Percentiles rank a stretch among this genome's conserved stretches.
phyloP scores from a whole-genome alignment of 1,140 invertebrate genomes.

The Chrysoperla carnea region DNA sequence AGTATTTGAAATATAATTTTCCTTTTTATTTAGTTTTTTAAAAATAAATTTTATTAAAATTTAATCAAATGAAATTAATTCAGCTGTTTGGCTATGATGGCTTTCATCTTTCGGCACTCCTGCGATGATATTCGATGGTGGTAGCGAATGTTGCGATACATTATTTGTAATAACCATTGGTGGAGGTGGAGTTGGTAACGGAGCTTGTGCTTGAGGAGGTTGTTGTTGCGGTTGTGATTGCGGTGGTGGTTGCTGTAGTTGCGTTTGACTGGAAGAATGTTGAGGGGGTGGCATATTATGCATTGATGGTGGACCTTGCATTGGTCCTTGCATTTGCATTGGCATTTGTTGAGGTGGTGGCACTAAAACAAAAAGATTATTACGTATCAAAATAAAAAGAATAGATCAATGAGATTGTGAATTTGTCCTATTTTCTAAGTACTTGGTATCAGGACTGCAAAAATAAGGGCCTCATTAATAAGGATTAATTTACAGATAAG shows the following conservation, averaged over 20 bases:
- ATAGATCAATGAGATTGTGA: constrained; percentile 6
- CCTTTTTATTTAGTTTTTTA: background rate
- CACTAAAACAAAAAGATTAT: constrained; percentile 3
- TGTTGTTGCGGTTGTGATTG: constrained; percentile 20
- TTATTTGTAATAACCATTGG: constrained; percentile 12
- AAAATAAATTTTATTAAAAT: constrained; percentile 4
- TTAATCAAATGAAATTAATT: constrained; percentile 56
- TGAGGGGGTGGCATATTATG: constrained; percentile 5
- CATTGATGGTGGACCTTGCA: constrained; percentile 7
- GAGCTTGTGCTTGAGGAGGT: constrained; percentile 8
- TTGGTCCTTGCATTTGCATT: constrained; percentile 6
- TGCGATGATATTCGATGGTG: constrained; percentile 17
- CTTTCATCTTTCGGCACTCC: constrained; percentile 23
- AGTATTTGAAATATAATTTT: background rate
- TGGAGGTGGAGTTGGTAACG: constrained; percentile 9
- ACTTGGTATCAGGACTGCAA: too few species aligned
- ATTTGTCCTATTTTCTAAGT: constrained; percentile 2
- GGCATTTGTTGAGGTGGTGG: constrained; percentile 3
- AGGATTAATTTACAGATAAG: too few species aligned
- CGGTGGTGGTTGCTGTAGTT: constrained; percentile 11
- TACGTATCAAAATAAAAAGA: constrained; percentile 6
- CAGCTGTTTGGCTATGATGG: constrained; percentile 27
- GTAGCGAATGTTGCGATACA: constrained; percentile 15
- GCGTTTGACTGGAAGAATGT: constrained; percentile 1
- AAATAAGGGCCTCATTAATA: too few species aligned